A percentile compares a stretch with the other conserved stretches of the same genome.
Evolutionary conservation across 2,113 vertebrate species (phyloP).

Genomic region (Arvicanthis niloticus): DNA sequence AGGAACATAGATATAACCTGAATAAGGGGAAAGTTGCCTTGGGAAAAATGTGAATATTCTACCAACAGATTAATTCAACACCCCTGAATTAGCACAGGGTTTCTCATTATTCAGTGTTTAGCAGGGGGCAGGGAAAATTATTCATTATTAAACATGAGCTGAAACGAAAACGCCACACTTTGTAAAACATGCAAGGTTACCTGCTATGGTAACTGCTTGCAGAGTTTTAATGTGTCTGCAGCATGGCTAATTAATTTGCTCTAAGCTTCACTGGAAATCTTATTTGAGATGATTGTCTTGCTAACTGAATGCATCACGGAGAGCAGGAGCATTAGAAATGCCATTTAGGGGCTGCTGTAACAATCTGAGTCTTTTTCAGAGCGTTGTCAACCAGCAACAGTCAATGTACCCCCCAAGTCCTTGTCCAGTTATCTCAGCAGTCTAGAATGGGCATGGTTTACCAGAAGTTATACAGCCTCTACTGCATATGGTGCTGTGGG

Average conservation of each 20-base stretch:
- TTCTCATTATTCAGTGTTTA: slow-evolving; percentile 74
- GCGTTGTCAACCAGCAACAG: background rate
- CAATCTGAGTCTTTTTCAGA: background rate
- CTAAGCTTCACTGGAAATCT: slow-evolving; percentile 77
- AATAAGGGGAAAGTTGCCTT: background rate
- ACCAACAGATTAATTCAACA: slow-evolving; percentile 63
- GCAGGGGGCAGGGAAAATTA: slow-evolving; percentile 70
- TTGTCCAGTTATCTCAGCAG: background rate
- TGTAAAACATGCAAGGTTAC: slow-evolving; percentile 82
- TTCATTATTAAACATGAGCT: slow-evolving; percentile 76
- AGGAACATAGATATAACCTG: background rate
- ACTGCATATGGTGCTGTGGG: background rate
- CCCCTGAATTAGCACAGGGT: slow-evolving; percentile 44
- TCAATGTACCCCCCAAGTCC: background rate
- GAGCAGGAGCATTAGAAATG: slow-evolving; percentile 60
- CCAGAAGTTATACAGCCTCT: background rate
- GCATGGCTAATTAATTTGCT: slow-evolving; percentile 82
- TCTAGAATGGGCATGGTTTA: background rate
- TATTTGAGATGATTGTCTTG: slow-evolving; percentile 80
- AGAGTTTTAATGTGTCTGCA: slow-evolving; percentile 81
- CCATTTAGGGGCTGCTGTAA: slow-evolving; percentile 37
- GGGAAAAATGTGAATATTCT: slow-evolving; percentile 30
- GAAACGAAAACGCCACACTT: slow-evolving; percentile 73
- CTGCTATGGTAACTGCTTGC: slow-evolving; percentile 74
- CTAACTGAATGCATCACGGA: slow-evolving; percentile 74